Evolutionary conservation across 2,797 vertebrate species (phyloP).

Genomic region (Halcyon badia): DNA sequence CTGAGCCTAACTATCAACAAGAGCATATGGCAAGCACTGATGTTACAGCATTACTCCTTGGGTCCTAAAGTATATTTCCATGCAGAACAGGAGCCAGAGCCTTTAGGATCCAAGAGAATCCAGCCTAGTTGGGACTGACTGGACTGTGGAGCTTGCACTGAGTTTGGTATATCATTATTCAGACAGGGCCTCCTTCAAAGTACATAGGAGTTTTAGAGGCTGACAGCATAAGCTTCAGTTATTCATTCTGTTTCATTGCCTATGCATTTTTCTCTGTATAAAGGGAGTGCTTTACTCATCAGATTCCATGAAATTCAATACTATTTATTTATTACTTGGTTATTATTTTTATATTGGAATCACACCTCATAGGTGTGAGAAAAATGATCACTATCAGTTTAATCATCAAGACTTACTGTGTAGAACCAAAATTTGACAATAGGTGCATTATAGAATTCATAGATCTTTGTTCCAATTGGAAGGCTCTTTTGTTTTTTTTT

Average conservation of each 20-base stretch:
- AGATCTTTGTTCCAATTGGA: slow-evolving; percentile 93
- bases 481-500: slow-evolving; percentile 88
- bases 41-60: background rate
- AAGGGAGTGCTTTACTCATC: background rate
- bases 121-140: background rate
- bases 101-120: background rate
- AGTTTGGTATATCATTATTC: background rate
- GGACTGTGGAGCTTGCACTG: background rate
- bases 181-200: background rate
- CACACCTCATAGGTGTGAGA: background rate
- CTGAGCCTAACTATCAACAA: background rate
- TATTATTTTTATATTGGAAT: background rate
- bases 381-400: background rate
- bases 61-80: background rate
- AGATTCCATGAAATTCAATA: background rate
- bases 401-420: slow-evolving; percentile 86
- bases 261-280: background rate
- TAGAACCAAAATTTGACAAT: slow-evolving; percentile 99
- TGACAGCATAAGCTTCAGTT: background rate
- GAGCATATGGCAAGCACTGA: background rate
- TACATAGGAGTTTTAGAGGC: background rate
- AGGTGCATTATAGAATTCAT: slow-evolving; percentile 97
- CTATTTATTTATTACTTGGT: background rate
- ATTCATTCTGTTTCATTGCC: background rate
- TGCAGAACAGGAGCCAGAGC: background rate